Evolutionary conservation across 2,888 invertebrate species (phyloP).

Genomic region (Microctonus aethiopoides): DNA sequence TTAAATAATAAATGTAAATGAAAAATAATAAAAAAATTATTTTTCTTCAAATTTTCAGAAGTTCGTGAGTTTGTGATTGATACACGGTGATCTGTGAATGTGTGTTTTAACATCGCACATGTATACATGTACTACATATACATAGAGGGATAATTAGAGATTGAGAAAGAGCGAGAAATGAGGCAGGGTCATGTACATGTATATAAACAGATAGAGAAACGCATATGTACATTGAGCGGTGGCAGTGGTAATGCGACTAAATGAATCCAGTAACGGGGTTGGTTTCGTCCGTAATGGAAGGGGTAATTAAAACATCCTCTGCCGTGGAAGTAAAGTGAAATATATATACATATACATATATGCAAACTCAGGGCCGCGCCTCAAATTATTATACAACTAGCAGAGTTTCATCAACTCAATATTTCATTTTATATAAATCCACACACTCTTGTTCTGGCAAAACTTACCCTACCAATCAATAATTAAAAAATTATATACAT

Average conservation of each 20-base stretch:
- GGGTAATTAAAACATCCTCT: conserved; percentile 63
- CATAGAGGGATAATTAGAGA: too few species aligned
- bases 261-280: conserved; percentile 66
- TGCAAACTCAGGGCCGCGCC: conserved; percentile 39
- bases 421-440: not conserved
- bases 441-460: too few species aligned
- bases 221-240: conserved; percentile 37
- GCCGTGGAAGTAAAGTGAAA: conserved; percentile 36
- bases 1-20: too few species aligned
- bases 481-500: too few species aligned
- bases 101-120: not conserved
- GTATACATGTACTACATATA: too few species aligned
- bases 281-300: conserved; percentile 61
- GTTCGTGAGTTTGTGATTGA: too few species aligned
- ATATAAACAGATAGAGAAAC: conserved; percentile 8
- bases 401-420: conserved; percentile 2
- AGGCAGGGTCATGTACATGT: not conserved
- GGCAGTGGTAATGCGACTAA: conserved; percentile 60
- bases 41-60: too few species aligned
- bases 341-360: too few species aligned
- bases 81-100: too few species aligned
- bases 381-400: conserved; percentile 24
- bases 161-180: not conserved
- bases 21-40: too few species aligned
- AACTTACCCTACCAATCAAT: too few species aligned